Base-by-base conservation (phyloP, 2,797 vertebrate genomes). In the Periparus ater region DNA sequence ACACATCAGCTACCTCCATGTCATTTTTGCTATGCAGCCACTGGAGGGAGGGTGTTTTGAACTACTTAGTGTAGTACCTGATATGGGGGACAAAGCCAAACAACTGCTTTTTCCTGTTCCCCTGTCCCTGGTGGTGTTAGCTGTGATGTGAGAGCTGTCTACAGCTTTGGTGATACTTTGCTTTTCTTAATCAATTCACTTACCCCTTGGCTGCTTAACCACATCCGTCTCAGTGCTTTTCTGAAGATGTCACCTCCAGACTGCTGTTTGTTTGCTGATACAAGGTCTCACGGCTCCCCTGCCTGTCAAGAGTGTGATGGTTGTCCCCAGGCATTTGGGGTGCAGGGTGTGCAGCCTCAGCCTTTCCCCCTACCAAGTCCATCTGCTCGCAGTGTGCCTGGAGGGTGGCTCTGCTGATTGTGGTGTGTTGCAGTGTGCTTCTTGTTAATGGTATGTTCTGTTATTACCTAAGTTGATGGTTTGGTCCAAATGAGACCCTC, bases 181-280 rank as follows among this genome's bases (percentile, higher is more conserved):
- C 4, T 65, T 76, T 90, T 68, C 23, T 42, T 34, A 19, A 75
- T 53, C 40, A 17, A 17, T 85, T 55, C 73, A 4, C 45, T 71
- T 45, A 26, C 32, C 44, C 61, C 73, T n/a, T 68, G 57, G 40
- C 57, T 78, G 73, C 58, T 29, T 44, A 70, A 32, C 40, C 17
- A 30, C 0, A 0, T 10, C 38, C 0, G 0, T 26, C 20, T 83
- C 4, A 0, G 19, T 38, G 57, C 12, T 63, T 40, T 83, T 90
- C 38, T 3, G 1, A 10, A 61, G 42, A 60, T 29, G 60, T 67
- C 74, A n/a, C 76, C 54, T 83, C 53, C 70, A 63, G 62, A 7
- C 29, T 66, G 57, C 15, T 62, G 7, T 74, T 53, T 38, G 19
- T 47, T 68, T 86, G 61, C 47, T 83, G 9, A n/a, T 38, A 10